These are phyloP conservation scores for Craseonycteris thonglongyai DNA, from an alignment of 2,113 vertebrate species.

Conservation along the genomic window DNA sequence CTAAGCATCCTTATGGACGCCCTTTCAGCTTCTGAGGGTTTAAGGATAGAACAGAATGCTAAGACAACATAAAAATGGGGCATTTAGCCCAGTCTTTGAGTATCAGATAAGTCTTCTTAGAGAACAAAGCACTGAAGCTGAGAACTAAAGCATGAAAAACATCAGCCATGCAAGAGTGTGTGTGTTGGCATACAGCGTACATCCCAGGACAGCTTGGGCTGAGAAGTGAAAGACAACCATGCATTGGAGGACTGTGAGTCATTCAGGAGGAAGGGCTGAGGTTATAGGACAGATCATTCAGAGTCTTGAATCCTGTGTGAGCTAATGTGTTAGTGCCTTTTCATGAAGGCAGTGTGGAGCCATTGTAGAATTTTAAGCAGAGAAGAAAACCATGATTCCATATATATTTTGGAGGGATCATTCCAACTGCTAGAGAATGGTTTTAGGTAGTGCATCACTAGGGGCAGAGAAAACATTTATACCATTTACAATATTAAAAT, in stretches of 20 bases:
- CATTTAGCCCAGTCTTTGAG: neutral
- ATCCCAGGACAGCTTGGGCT: fast-evolving
- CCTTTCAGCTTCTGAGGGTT: neutral
- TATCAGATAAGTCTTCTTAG: neutral
- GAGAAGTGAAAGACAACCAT: fast-evolving
- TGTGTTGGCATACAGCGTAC: fast-evolving
- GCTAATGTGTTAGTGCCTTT: neutral
- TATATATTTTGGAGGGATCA: neutral
- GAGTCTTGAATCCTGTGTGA: neutral
- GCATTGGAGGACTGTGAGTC: neutral
- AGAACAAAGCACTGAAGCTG: neutral
- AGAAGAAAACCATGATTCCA: neutral
- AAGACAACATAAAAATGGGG: neutral
- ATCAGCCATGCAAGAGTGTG: neutral
- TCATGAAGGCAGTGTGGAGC: neutral
- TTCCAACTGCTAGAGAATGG: neutral
- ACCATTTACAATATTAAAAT: neutral
- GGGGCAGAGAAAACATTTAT: neutral
- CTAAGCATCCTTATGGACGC: neutral
- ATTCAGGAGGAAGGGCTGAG: neutral
- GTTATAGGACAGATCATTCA: fast-evolving
- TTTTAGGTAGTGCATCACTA: neutral
- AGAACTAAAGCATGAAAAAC: neutral
- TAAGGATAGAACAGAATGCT: neutral
- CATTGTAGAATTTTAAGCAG: neutral